These are phyloP conservation scores for Delichon dasypus DNA, from an alignment of 2,797 vertebrate species.

Conservation along the genomic window DNA sequence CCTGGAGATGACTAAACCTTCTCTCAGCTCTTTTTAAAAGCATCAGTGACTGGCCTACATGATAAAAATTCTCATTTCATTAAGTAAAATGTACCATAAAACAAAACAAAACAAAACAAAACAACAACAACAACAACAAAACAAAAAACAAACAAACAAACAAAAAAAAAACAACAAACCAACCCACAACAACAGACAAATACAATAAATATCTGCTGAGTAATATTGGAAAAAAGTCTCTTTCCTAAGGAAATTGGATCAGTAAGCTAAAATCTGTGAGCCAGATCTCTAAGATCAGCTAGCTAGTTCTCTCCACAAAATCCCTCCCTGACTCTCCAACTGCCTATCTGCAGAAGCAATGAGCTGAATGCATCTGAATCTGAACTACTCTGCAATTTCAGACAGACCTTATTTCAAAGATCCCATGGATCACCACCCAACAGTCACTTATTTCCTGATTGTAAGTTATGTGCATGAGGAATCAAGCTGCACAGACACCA, in stretches of 20 bases:
- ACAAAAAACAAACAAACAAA: too few relatives aligned
- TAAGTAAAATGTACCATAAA: not conserved
- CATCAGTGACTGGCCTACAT: not conserved
- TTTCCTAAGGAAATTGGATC: not conserved
- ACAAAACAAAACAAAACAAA: not conserved
- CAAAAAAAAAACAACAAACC: too few relatives aligned
- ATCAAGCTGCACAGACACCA: not conserved
- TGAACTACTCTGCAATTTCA: not conserved
- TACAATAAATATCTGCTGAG: not conserved
- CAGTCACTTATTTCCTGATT: not conserved
- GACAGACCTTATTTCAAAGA: not conserved
- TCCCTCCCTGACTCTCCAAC: not conserved
- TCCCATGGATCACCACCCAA: not conserved
- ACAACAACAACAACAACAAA: too few relatives aligned
- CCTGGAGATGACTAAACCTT: not conserved
- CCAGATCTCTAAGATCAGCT: not conserved
- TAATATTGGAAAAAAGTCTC: not conserved
- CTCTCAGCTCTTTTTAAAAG: not conserved
- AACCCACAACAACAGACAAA: not conserved
- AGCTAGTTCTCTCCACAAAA: not conserved
- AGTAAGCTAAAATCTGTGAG: not conserved
- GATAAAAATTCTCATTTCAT: not conserved
- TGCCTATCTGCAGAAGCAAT: not conserved
- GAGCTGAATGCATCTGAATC: not conserved
- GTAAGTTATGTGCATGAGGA: rapidly evolving